phyloP scores from a whole-genome alignment of 2,113 vertebrate genomes.

The Myodes glareolus region DNA sequence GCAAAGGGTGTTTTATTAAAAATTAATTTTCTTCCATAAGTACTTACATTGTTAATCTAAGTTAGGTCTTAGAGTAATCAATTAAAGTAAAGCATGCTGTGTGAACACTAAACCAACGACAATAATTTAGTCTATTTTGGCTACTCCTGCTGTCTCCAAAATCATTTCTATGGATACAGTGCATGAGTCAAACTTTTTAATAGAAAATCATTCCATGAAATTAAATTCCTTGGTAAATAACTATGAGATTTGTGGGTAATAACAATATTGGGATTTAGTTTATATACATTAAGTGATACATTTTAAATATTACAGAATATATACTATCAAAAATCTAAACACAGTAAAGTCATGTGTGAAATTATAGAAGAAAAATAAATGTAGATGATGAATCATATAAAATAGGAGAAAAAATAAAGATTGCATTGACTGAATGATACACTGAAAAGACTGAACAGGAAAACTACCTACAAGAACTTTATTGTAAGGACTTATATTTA shows the following conservation, averaged over 20 bases:
- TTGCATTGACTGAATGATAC: slow-evolving; percentile 32
- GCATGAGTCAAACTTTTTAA: slow-evolving; percentile 84
- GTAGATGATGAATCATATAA: slow-evolving; percentile 6
- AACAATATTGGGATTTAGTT: slow-evolving; percentile 60
- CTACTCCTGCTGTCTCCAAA: slow-evolving; percentile 85
- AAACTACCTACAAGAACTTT: background rate
- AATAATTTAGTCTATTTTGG: slow-evolving; percentile 89
- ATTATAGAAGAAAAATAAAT: background rate
- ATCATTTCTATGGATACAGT: slow-evolving; percentile 86
- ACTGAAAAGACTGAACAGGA: background rate
- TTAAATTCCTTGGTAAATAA: slow-evolving; percentile 73
- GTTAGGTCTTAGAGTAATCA: slow-evolving; percentile 85
- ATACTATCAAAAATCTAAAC: background rate
- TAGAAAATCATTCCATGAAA: slow-evolving; percentile 75
- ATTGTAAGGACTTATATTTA: background rate
- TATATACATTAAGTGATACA: background rate
- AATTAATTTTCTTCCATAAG: slow-evolving; percentile 86
- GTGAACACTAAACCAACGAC: slow-evolving; percentile 82
- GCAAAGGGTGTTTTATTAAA: slow-evolving; percentile 84
- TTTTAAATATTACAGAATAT: background rate
- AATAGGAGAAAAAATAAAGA: background rate
- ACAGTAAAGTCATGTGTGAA: background rate
- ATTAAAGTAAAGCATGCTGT: slow-evolving; percentile 86
- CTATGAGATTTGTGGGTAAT: slow-evolving; percentile 37
- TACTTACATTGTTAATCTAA: slow-evolving; percentile 86